phyloP scores from a whole-genome alignment of 2,113 vertebrate species.

The Dromaius novaehollandiae region DNA sequence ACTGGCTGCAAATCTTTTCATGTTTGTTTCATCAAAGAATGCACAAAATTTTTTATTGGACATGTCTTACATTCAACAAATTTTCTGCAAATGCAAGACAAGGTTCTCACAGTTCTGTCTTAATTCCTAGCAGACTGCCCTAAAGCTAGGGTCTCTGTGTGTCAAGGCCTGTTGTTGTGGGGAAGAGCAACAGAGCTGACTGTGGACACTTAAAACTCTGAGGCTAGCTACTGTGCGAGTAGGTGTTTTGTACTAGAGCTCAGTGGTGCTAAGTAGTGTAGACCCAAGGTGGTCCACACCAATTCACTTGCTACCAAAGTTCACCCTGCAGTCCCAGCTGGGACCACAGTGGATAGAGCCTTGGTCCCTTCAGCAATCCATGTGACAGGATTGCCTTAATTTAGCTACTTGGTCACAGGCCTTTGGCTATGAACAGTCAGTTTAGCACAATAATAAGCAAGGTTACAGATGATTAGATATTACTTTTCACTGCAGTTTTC shows the following conservation, averaged over 20 bases:
- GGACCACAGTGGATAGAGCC: too few species aligned
- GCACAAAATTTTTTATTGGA: background rate
- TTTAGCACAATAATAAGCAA: background rate
- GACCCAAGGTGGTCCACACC: background rate
- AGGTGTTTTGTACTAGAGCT: background rate
- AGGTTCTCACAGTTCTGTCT: background rate
- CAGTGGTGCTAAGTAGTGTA: background rate
- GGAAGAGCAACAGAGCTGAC: background rate
- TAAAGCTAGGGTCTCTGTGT: background rate
- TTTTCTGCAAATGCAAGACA: background rate
- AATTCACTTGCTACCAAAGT: background rate
- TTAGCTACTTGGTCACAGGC: background rate
- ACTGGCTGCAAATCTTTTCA: background rate
- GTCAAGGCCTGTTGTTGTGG: background rate
- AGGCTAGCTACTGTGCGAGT: background rate
- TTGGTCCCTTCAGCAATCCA: background rate
- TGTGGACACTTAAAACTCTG: rapidly evolving
- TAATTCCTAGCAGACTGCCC: background rate
- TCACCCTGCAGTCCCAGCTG: background rate
- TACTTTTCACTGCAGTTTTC: background rate
- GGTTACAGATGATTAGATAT: background rate
- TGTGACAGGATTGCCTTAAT: background rate
- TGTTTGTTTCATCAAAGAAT: background rate
- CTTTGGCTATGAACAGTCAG: background rate
- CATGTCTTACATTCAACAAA: background rate